phyloP scores from a whole-genome alignment of 2,888 invertebrate genomes.

The Coremacera marginata region DNA sequence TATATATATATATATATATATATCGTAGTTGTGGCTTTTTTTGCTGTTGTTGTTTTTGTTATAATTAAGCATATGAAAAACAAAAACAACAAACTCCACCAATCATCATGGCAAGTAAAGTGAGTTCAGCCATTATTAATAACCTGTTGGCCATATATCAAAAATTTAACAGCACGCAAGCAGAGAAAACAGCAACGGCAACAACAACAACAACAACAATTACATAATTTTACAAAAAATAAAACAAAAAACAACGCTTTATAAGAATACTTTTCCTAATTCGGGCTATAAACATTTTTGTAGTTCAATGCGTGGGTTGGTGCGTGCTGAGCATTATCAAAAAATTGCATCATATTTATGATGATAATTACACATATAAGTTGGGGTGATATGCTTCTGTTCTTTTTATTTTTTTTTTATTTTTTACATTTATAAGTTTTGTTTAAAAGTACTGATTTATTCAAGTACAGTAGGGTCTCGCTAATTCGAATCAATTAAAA shows the following conservation, averaged over 20 bases:
- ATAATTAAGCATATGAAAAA: neutral
- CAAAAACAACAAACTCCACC: neutral
- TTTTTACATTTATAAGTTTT: no score
- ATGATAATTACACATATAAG: no score
- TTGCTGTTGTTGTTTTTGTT: conserved; percentile 1
- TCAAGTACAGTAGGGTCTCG: no score
- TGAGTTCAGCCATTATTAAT: conserved; percentile 59
- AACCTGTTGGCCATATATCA: conserved; percentile 56
- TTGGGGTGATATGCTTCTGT: no score
- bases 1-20: neutral
- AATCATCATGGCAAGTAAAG: conserved; percentile 46
- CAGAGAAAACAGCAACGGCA: neutral
- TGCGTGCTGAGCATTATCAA: no score
- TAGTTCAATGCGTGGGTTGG: neutral
- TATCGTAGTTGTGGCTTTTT: neutral
- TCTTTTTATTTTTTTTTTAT: no score
- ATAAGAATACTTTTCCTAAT: neutral
- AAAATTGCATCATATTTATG: no score
- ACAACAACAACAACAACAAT: neutral
- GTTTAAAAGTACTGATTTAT: no score
- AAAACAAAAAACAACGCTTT: neutral
- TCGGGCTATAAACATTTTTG: neutral
- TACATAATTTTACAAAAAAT: neutral
- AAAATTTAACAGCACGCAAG: neutral
- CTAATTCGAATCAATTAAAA: no score